Conservation (phyloP, 2,797 vertebrate species). For the Chelonia mydas region DNA sequence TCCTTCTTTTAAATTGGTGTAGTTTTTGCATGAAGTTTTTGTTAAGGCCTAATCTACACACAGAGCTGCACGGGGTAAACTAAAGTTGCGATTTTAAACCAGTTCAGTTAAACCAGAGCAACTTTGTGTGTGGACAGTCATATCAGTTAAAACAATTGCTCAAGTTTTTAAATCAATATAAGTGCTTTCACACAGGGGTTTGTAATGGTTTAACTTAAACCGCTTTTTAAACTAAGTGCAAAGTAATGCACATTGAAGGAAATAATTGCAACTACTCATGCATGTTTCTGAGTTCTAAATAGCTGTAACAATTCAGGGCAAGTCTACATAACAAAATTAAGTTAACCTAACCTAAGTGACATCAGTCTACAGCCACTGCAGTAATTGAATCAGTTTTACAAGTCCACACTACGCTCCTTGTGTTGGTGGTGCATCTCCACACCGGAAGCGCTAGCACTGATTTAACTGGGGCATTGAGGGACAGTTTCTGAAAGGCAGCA, state of each 20-base stretch:
- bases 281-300: background rate
- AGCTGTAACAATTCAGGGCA: background rate
- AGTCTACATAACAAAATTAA: background rate
- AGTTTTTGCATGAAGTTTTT: background rate
- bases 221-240: background rate
- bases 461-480: background rate
- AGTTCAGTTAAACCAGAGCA: background rate
- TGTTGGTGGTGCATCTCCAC: background rate
- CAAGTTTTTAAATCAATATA: background rate
- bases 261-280: background rate
- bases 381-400: background rate
- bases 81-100: background rate
- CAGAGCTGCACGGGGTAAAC: background rate
- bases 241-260: background rate
- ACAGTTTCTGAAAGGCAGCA: background rate
- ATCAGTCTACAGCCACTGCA: background rate
- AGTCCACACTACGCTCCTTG: too few species aligned
- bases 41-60: background rate
- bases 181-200: background rate
- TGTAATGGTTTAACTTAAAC: background rate
- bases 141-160: background rate
- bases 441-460: background rate
- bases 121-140: background rate
- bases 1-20: background rate
- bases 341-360: background rate